Conservation (phyloP, 92 coral and sea anemone genomes). For the Ricordea florida region DNA sequence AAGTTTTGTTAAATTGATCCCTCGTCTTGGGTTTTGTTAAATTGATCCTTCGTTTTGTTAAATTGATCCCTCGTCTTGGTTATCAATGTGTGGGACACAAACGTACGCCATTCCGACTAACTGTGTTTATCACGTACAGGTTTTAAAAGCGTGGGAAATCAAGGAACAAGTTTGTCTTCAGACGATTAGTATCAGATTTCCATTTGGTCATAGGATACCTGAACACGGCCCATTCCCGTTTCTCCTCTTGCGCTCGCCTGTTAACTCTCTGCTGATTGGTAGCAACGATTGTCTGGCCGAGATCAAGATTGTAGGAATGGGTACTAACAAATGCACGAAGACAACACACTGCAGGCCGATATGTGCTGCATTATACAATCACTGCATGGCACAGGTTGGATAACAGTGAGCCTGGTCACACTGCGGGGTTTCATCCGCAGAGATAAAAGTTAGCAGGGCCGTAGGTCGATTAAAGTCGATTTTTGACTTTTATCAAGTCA, state of each 20-base stretch:
- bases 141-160: slow-evolving; percentile 86
- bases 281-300: slow-evolving; percentile 90
- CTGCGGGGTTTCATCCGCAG: background rate
- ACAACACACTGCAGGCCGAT: slow-evolving; percentile 87
- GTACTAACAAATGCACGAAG: slow-evolving; percentile 47
- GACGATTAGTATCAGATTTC: slow-evolving; percentile 77
- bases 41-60: background rate
- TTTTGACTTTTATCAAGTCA: too few species aligned
- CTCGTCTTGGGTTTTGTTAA: background rate
- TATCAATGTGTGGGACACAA: too few species aligned
- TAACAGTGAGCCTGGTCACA: background rate
- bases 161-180: slow-evolving; percentile 91
- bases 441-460: too few species aligned
- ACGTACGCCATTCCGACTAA: too few species aligned
- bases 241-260: slow-evolving; percentile 70
- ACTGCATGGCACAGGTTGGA: slow-evolving; percentile 77
- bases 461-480: too few species aligned
- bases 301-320: slow-evolving; percentile 74
- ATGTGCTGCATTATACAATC: slow-evolving; percentile 80
- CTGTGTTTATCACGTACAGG: too few species aligned
- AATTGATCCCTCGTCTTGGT: too few species aligned
- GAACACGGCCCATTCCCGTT: slow-evolving; percentile 97
- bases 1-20: background rate
- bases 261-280: slow-evolving; percentile 80
- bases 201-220: slow-evolving; percentile 88